These are phyloP conservation scores for Isaurus tuberculatus DNA, from an alignment of 92 coral and sea anemone genomes.

Conservation along the genomic window DNA sequence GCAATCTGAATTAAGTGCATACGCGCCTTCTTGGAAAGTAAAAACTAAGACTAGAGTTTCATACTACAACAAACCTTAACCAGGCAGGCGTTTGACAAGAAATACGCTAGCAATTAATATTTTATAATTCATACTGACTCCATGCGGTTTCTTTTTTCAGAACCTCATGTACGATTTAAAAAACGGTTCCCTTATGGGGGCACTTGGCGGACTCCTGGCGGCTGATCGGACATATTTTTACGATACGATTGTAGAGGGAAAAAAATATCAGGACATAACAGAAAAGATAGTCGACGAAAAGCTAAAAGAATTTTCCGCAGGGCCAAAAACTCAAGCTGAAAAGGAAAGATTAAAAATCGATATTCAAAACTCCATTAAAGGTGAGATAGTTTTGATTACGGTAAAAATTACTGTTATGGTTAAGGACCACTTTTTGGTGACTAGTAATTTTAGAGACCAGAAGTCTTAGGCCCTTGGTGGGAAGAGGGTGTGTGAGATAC, in stretches of 20 bases:
- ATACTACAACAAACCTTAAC: no score
- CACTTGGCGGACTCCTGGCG: conserved; percentile 24
- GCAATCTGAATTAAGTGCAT: no score
- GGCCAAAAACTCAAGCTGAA: conserved; percentile 45
- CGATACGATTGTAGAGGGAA: conserved; percentile 39
- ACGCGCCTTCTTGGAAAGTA: no score
- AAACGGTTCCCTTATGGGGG: conserved; percentile 40
- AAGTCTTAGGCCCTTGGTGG: no score
- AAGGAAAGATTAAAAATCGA: conserved; percentile 36
- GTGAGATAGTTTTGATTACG: background rate
- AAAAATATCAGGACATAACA: conserved; percentile 20
- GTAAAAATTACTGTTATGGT: no score
- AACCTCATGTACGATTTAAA: conserved; percentile 32
- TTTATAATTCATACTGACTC: no score
- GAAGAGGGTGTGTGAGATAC: no score
- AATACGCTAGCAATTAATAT: no score
- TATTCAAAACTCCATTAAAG: conserved; percentile 38
- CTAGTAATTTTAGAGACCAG: no score
- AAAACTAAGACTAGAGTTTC: no score
- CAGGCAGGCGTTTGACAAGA: no score
- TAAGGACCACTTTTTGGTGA: no score
- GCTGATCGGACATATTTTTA: conserved; percentile 46
- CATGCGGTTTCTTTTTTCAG: conserved; percentile 17
- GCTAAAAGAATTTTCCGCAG: conserved; percentile 26
- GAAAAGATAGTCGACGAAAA: conserved; percentile 21